Conservation (phyloP, 2,113 vertebrate species). For the Phocoena phocoena region DNA sequence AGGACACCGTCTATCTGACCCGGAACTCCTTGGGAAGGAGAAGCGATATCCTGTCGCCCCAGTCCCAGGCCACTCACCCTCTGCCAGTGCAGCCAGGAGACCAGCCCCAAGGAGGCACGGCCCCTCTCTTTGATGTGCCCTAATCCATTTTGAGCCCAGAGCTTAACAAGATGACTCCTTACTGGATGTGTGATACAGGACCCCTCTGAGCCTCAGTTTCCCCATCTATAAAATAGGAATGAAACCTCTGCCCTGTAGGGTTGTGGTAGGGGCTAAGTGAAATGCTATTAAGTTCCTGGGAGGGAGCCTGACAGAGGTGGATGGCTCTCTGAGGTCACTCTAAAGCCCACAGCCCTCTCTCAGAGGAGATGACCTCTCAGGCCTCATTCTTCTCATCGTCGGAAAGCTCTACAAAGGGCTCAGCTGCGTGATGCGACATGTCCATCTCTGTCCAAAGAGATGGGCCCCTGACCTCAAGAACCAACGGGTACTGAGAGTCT, state of each 20-base stretch:
- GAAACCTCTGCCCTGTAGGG: too few species aligned
- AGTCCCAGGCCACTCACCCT: not conserved
- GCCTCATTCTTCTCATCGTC: not conserved
- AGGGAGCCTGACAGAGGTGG: not conserved
- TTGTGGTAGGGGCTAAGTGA: not conserved
- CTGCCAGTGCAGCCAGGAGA: not conserved
- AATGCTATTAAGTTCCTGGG: not conserved
- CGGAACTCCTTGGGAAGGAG: not conserved
- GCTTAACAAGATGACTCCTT: not conserved
- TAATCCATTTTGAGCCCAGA: not conserved
- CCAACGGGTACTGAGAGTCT: rapidly evolving
- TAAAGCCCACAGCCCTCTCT: not conserved
- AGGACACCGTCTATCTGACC: not conserved
- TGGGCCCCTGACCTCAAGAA: not conserved
- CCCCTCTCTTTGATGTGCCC: not conserved
- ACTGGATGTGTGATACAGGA: rapidly evolving
- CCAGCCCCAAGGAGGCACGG: rapidly evolving
- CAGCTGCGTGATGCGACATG: rapidly evolving
- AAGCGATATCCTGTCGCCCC: not conserved
- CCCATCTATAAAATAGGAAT: not conserved
- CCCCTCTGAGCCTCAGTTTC: not conserved
- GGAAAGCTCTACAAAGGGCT: not conserved
- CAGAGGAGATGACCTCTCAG: not conserved
- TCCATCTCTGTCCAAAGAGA: not conserved
- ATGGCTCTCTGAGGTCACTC: not conserved